Base-by-base conservation (phyloP, 2,113 vertebrate genomes). In the Tamias sibiricus region DNA sequence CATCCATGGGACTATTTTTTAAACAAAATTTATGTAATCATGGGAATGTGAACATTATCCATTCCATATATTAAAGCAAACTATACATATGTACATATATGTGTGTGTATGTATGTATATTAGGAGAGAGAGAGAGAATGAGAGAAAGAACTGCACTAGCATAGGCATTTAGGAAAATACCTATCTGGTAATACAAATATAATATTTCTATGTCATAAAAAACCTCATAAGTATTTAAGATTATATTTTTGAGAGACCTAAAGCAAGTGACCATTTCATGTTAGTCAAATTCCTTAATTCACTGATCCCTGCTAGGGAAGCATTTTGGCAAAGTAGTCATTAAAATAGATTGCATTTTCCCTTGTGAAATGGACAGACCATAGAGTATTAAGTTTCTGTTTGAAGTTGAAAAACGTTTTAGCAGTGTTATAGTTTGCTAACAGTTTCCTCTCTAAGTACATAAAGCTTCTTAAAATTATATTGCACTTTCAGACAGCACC, bases 211-310 rank as follows among this genome's bases (percentile, higher is more conserved):
- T 54, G 66, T 22, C 82, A 11, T 47, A 62, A 91, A 87, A 87
- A 40, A 14, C 0, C 13, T 35, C 71, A 30, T 12, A 35, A 13
- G 3, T 77, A 1, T 76, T 22, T 35, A 88, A 76, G 37, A 59
- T 64, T 75, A 4, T 87, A 44, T 86, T 77, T 94, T 40, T 47
- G 42, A 91, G 42, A 88, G 8, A 69, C 19, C 16, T 37, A 28
- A 82, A 93, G 10, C 32, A 80, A 88, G 20, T 16, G 62, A 16
- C 13, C 44, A 19, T 6, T 1, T 83, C 6, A 2, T 54, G 72
- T 74, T 91, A 64, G 71, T 44, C 26, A 94, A 87, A 87, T 95
- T 96, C 35, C 32, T 13, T 75, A 93, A 82, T 74, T 79, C 26
- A 64, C 7, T 93, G 47, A 47, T 52, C 66, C 24, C 28, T 88